Conservation (phyloP, 1,140 invertebrate genomes). For the Aricia agestis region DNA sequence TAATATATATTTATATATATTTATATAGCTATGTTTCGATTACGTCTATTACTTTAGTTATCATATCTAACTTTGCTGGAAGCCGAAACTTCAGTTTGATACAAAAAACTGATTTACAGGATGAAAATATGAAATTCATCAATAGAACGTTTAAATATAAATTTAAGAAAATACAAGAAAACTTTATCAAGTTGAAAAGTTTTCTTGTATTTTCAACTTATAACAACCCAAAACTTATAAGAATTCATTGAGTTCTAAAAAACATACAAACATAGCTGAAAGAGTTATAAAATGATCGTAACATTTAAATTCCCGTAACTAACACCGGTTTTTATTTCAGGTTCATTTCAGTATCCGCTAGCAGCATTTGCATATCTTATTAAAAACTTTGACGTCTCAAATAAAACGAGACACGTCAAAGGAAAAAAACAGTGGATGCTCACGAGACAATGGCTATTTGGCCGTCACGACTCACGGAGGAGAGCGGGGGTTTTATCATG, state of each 20-base stretch:
- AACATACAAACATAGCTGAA: neutral
- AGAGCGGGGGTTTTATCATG: constrained; percentile 63
- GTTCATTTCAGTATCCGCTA: constrained; percentile 9
- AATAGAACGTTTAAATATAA: too few relatives aligned
- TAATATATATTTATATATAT: too few relatives aligned
- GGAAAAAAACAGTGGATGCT: constrained; percentile 56
- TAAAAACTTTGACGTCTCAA: constrained; percentile 63
- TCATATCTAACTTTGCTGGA: too few relatives aligned
- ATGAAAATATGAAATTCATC: too few relatives aligned
- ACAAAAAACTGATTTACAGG: too few relatives aligned
- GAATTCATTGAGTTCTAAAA: neutral
- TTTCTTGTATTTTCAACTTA: too few relatives aligned
- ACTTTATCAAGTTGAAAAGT: too few relatives aligned
- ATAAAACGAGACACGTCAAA: constrained; percentile 71
- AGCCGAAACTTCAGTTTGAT: too few relatives aligned
- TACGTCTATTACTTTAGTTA: too few relatives aligned
- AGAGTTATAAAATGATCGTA: neutral
- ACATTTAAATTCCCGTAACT: neutral
- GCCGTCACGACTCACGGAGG: constrained; percentile 63
- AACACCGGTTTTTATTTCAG: constrained; percentile 5
- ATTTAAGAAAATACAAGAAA: too few relatives aligned
- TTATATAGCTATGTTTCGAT: too few relatives aligned
- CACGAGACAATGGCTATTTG: constrained; percentile 68
- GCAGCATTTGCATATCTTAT: constrained; percentile 70
- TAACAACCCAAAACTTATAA: too few relatives aligned